Conservation (phyloP, 2,888 invertebrate genomes). For the Sialis fuliginosa region DNA sequence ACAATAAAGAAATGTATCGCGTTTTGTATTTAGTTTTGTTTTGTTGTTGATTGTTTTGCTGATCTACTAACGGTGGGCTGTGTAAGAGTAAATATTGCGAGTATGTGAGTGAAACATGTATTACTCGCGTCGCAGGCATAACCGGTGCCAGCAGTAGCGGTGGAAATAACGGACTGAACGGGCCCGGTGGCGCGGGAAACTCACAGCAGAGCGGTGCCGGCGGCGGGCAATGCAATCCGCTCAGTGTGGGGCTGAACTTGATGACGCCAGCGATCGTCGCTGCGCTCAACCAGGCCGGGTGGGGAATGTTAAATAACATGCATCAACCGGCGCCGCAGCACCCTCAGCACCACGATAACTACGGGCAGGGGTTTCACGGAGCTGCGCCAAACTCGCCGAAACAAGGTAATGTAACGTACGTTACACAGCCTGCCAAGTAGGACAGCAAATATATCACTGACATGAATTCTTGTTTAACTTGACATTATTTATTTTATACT, state of each 20-base stretch:
- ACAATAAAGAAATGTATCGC: no score
- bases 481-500: no score
- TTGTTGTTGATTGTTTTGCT: no score
- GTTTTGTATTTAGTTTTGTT: no score
- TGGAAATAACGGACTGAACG: background rate
- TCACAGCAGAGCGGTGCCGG: background rate
- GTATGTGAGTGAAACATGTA: background rate
- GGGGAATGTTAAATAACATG: constrained; percentile 2
- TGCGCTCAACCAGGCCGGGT: constrained; percentile 62
- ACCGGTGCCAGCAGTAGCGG: background rate
- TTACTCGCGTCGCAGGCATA: background rate
- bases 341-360: background rate
- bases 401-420: background rate
- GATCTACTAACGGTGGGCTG: no score
- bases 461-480: no score
- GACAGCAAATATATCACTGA: no score
- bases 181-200: background rate
- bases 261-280: constrained; percentile 66
- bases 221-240: constrained; percentile 29
- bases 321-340: background rate
- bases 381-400: constrained; percentile 1
- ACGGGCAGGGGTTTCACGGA: background rate
- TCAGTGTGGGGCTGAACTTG: constrained; percentile 46
- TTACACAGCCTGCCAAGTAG: no score
- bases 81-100: background rate